These are phyloP conservation scores for Phoenoteleia sp. DNA, from an alignment of 2,888 invertebrate genomes.

Conservation along the genomic window DNA sequence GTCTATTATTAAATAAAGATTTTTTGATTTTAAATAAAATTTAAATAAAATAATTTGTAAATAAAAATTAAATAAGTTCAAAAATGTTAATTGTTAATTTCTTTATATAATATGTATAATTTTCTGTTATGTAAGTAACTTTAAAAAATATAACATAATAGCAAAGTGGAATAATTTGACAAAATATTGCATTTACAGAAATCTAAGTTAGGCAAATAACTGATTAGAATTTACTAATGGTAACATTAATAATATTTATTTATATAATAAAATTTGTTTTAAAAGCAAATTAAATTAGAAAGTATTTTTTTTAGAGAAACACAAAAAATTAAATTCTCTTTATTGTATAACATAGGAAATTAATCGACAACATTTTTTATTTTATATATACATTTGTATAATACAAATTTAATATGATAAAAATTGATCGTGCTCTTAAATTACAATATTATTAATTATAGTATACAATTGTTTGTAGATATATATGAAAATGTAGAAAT, in stretches of 20 bases:
- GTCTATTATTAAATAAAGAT: not conserved
- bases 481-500: too few species aligned
- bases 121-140: not conserved
- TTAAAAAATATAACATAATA: not conserved
- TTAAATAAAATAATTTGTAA: too few species aligned
- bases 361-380: too few species aligned
- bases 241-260: not conserved
- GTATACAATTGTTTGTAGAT: too few species aligned
- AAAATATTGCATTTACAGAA: not conserved
- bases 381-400: too few species aligned
- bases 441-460: too few species aligned
- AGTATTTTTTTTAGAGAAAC: too few species aligned
- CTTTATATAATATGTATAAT: not conserved
- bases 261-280: not conserved
- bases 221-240: not conserved
- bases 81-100: not conserved
- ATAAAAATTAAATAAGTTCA: not conserved
- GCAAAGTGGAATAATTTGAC: not conserved
- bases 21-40: too few species aligned
- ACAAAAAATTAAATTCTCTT: too few species aligned
- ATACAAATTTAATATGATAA: too few species aligned
- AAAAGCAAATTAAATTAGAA: not conserved
- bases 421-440: too few species aligned
- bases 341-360: too few species aligned
- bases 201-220: not conserved